A percentile compares a stretch with the other conserved stretches of the same genome.
These are phyloP conservation scores for Mellivora capensis DNA, from an alignment of 2,113 vertebrate genomes.

Conservation along the genomic window DNA sequence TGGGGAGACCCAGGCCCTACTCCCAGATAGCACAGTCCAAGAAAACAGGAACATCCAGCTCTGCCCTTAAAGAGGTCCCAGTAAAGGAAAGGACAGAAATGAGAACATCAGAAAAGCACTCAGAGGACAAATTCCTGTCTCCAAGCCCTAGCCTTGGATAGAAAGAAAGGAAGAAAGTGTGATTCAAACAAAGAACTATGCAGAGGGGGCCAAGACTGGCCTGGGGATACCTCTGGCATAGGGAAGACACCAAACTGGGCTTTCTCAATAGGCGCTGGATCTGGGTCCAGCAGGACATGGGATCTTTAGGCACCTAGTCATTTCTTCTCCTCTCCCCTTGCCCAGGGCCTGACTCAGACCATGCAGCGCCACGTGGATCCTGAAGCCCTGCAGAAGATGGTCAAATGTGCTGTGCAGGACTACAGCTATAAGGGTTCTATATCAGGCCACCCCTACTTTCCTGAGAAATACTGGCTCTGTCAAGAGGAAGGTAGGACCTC, in stretches of 20 bases:
- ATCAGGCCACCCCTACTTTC: not conserved
- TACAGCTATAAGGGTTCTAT: conserved; percentile 33
- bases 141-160: not conserved
- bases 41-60: not conserved
- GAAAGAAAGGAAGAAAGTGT: not conserved
- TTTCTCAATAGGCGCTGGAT: not conserved
- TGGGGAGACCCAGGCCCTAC: not conserved
- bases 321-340: not conserved
- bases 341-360: conserved; percentile 69
- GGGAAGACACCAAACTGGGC: not conserved
- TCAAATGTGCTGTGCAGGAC: conserved; percentile 36
- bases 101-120: not conserved
- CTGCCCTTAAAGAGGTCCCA: not conserved
- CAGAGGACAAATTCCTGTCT: not conserved
- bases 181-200: not conserved
- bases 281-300: not conserved
- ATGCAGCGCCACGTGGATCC: not conserved
- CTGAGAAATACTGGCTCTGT: conserved; percentile 67
- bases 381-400: conserved; percentile 59
- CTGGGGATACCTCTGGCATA: not conserved
- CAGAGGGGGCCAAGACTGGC: not conserved
- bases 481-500: conserved; percentile 70
- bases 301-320: not conserved
- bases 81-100: conserved; percentile 10
- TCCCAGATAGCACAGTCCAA: not conserved